Conservation (phyloP, 2,797 vertebrate species). For the Parauchenoglanis ngamensis region DNA sequence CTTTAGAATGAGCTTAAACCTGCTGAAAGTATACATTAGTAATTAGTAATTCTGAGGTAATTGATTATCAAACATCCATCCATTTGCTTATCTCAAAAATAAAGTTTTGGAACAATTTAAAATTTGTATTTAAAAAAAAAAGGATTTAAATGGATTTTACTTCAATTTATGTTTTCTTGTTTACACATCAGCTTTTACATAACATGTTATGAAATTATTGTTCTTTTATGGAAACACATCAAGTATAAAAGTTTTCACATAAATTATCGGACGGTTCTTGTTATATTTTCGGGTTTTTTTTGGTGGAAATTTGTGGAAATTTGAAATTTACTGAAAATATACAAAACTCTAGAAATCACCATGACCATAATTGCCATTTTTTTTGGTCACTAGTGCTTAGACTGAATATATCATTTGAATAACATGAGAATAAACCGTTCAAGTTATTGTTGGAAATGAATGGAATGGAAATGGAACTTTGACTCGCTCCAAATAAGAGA, state of each 20-base stretch:
- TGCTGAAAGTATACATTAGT: too few relatives aligned
- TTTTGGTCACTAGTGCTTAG: background rate
- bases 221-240: background rate
- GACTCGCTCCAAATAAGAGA: background rate
- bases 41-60: too few relatives aligned
- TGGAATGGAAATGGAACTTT: background rate
- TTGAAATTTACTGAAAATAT: background rate
- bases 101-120: too few relatives aligned
- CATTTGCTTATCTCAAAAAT: too few relatives aligned
- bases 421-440: background rate
- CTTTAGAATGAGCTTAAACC: too few relatives aligned
- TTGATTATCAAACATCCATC: too few relatives aligned
- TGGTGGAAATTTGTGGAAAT: background rate
- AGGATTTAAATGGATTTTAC: too few relatives aligned
- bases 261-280: background rate
- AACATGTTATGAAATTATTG: background rate
- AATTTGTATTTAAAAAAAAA: too few relatives aligned
- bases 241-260: background rate
- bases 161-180: too few relatives aligned
- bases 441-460: background rate
- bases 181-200: too few relatives aligned
- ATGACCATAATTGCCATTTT: background rate
- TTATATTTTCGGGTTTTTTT: background rate
- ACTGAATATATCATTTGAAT: background rate
- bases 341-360: background rate